Conservation (phyloP, 2,888 invertebrate species). For the Pandemis corylana region DNA sequence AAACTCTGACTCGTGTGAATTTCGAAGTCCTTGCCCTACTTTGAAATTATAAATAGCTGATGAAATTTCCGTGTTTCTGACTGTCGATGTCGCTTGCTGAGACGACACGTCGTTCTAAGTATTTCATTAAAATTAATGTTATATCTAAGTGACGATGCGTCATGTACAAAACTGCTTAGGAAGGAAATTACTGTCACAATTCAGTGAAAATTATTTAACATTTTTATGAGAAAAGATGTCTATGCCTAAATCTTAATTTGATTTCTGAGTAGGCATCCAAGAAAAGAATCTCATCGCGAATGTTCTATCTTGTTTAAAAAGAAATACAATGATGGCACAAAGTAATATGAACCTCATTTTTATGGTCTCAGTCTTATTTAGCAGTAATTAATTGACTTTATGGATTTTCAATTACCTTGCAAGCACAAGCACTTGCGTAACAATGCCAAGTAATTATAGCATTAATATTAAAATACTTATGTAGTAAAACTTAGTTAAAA, state of each 20-base stretch:
- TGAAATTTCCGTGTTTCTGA: neutral
- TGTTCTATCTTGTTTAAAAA: neutral
- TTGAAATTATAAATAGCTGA: conserved; percentile 1
- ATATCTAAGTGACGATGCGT: neutral
- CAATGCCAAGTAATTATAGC: conserved; percentile 8
- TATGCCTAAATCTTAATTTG: neutral
- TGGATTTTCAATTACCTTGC: conserved; percentile 14
- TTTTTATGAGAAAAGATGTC: too few species aligned
- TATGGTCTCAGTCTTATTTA: conserved; percentile 37
- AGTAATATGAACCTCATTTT: conserved; percentile 8
- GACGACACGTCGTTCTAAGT: neutral
- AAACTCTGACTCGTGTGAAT: neutral
- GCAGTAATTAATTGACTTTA: conserved; percentile 18
- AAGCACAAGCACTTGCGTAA: conserved; percentile 8
- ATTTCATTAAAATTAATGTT: conserved; percentile 1
- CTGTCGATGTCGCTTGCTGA: neutral
- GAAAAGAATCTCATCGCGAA: neutral
- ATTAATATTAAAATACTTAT: conserved; percentile 32
- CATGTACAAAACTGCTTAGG: neutral
- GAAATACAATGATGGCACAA: conserved; percentile 17
- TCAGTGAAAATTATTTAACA: neutral
- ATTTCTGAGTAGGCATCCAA: neutral
- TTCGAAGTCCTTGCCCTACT: neutral
- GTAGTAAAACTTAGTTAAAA: conserved; percentile 17
- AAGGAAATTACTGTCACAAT: neutral